These are phyloP conservation scores for Rapana venosa DNA, from an alignment of 2,888 invertebrate species.

Conservation along the genomic window DNA sequence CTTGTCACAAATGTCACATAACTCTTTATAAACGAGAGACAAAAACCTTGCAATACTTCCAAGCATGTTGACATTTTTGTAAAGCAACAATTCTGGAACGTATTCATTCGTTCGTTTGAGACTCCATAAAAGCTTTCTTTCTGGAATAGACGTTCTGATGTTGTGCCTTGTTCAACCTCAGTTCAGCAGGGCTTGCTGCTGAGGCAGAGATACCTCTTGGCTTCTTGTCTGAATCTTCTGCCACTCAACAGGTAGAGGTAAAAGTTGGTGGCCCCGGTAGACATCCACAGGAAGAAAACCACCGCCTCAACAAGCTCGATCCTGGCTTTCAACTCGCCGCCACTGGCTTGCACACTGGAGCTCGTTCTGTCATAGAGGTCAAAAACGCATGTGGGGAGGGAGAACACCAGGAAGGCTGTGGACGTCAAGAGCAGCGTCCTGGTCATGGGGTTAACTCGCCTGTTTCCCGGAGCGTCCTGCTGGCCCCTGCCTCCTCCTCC, in stretches of 20 bases:
- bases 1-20: too few relatives aligned
- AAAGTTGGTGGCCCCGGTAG: neutral
- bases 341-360: neutral
- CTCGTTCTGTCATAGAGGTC: neutral
- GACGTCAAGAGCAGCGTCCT: neutral
- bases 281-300: neutral
- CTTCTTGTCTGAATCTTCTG: neutral
- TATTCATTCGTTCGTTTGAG: too few relatives aligned
- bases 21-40: too few relatives aligned
- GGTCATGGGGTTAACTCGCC: neutral
- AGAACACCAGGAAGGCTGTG: neutral
- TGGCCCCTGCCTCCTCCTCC: neutral
- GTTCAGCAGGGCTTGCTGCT: too few relatives aligned
- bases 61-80: too few relatives aligned
- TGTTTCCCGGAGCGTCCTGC: neutral
- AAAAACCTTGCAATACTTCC: too few relatives aligned
- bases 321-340: neutral
- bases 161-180: too few relatives aligned
- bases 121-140: too few relatives aligned
- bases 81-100: too few relatives aligned
- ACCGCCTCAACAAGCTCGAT: neutral
- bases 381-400: neutral
- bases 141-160: too few relatives aligned
- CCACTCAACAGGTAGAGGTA: conserved; percentile 4
- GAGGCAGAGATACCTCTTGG: neutral